Percentiles rank a stretch among this genome's conserved stretches.
These are phyloP conservation scores for Cheilosia urbana DNA, from an alignment of 2,888 invertebrate genomes.

Conservation along the genomic window DNA sequence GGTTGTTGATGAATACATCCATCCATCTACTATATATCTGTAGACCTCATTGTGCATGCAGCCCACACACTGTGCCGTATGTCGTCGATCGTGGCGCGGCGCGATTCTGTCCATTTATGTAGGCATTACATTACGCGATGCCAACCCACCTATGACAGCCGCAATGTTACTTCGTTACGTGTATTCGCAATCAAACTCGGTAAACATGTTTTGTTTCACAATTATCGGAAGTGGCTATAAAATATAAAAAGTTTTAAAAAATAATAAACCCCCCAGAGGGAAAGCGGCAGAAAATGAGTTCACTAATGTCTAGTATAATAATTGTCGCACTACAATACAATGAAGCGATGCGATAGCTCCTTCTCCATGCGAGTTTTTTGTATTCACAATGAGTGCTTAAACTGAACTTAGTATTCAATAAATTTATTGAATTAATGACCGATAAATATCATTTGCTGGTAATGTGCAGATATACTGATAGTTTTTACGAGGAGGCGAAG, in stretches of 20 bases:
- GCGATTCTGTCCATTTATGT: slow-evolving; percentile 64
- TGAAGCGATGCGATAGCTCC: background rate
- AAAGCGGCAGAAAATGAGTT: background rate
- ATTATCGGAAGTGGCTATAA: slow-evolving; percentile 64
- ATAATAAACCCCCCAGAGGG: slow-evolving; percentile 33
- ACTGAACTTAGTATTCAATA: slow-evolving; percentile 11
- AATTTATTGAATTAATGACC: slow-evolving; percentile 7
- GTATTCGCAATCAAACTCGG: slow-evolving; percentile 42
- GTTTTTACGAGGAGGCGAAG: background rate
- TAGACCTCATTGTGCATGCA: slow-evolving; percentile 61
- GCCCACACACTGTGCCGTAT: slow-evolving; percentile 57
- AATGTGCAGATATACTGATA: background rate
- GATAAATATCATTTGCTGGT: background rate
- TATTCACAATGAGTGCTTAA: slow-evolving; percentile 16
- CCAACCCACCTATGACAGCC: slow-evolving; percentile 59
- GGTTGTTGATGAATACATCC: slow-evolving; percentile 21
- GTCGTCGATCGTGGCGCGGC: slow-evolving; percentile 55
- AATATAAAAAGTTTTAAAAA: slow-evolving; percentile 3
- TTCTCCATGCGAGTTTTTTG: background rate
- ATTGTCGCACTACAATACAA: slow-evolving; percentile 9
- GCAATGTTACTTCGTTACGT: slow-evolving; percentile 30
- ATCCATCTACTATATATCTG: background rate
- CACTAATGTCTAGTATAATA: slow-evolving; percentile 12
- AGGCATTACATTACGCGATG: slow-evolving; percentile 62
- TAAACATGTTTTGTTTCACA: slow-evolving; percentile 66